Percentiles rank a stretch among this genome's conserved stretches.
Conservation (phyloP, 2,113 vertebrate species). For the Channa argus region DNA sequence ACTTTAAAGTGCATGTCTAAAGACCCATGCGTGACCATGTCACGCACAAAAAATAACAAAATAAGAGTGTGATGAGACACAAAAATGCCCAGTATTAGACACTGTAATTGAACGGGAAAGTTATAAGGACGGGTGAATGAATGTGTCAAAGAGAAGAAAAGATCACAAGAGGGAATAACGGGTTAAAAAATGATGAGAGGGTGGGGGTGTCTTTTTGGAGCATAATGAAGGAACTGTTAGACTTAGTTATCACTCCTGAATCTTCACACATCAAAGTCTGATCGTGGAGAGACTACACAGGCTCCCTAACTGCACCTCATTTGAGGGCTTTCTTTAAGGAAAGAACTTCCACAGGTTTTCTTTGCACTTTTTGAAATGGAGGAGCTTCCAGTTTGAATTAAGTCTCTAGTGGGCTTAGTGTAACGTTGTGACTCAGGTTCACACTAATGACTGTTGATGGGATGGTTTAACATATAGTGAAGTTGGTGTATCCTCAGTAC, state of each 20-base stretch:
- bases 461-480: neutral
- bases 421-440: constrained; percentile 17
- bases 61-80: neutral
- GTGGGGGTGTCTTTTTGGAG: constrained; percentile 43
- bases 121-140: constrained; percentile 25
- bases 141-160: constrained; percentile 39
- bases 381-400: constrained; percentile 32
- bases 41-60: constrained; percentile 12
- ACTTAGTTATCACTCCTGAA: constrained; percentile 64
- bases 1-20: constrained; percentile 33
- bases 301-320: constrained; percentile 54
- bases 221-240: constrained; percentile 59
- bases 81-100: constrained; percentile 11
- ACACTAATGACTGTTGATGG: constrained; percentile 8
- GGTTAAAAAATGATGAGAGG: constrained; percentile 40
- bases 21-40: constrained; percentile 5
- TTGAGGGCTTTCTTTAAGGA: constrained; percentile 49
- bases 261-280: constrained; percentile 65
- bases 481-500: neutral
- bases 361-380: constrained; percentile 37
- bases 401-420: constrained; percentile 20
- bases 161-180: constrained; percentile 47
- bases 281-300: constrained; percentile 38
- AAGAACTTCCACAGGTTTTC: constrained; percentile 37
- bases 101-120: constrained; percentile 35